phyloP scores from a whole-genome alignment of 2,888 invertebrate species.

The Dicyrtomina minuta region DNA sequence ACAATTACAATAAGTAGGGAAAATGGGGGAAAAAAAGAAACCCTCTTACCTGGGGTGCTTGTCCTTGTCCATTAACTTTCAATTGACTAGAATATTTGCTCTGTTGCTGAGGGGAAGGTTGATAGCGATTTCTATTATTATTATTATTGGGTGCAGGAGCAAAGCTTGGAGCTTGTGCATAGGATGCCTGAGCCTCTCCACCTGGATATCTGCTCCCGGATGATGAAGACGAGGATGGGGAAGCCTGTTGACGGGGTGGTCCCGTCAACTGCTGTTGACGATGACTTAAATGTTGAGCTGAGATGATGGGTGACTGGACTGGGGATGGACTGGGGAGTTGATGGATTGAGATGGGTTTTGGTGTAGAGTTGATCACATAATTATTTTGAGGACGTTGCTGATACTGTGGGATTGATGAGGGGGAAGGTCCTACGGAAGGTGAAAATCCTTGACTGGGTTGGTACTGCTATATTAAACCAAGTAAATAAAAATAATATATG shows the following conservation, averaged over 20 bases:
- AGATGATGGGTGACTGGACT: constrained; percentile 23
- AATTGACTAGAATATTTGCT: constrained; percentile 34
- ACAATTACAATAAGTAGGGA: too few relatives aligned
- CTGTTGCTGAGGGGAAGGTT: constrained; percentile 22
- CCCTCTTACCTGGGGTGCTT: constrained; percentile 3
- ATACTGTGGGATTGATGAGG: background rate
- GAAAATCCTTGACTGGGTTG: background rate
- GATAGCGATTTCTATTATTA: constrained; percentile 17
- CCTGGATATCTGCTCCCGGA: background rate
- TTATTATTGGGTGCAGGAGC: constrained; percentile 8
- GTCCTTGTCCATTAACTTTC: constrained; percentile 8
- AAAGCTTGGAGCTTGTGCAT: constrained; percentile 26
- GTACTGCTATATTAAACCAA: background rate
- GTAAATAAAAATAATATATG: background rate
- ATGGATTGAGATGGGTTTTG: constrained; percentile 27
- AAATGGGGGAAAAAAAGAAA: too few relatives aligned
- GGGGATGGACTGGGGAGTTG: constrained; percentile 23
- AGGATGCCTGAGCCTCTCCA: constrained; percentile 27
- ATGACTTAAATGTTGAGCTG: background rate
- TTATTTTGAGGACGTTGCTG: constrained; percentile 6
- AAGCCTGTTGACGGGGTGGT: constrained; percentile 8
- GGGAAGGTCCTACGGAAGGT: background rate
- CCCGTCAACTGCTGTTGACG: constrained; percentile 4
- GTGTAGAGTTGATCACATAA: constrained; percentile 23
- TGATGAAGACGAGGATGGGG: background rate